phyloP scores from a whole-genome alignment of 2,113 vertebrate genomes.

The Lamprotornis superbus region DNA sequence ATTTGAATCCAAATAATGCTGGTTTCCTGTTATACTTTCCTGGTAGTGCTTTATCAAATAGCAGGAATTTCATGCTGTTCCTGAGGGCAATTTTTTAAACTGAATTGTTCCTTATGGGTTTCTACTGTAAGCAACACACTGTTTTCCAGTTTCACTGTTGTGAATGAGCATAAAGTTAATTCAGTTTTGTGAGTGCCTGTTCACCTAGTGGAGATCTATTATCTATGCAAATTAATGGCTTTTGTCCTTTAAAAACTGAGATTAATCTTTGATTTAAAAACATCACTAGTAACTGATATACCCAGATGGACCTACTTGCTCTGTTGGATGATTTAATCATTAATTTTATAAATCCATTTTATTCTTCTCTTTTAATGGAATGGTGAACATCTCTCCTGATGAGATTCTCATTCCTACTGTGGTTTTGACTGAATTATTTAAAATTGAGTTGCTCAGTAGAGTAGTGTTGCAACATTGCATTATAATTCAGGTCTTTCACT shows the following conservation, averaged over 20 bases:
- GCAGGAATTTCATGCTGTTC: not conserved
- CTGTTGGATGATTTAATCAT: not conserved
- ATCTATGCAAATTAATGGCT: not conserved
- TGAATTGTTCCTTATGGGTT: not conserved
- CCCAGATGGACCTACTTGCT: not conserved
- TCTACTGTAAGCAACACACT: not conserved
- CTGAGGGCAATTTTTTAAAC: not conserved
- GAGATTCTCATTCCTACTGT: not conserved
- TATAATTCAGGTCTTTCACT: not conserved
- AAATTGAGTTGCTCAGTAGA: not conserved
- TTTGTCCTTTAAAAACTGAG: not conserved
- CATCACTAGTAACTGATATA: not conserved
- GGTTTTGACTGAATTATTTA: not conserved
- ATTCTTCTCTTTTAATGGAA: not conserved
- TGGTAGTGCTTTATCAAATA: not conserved
- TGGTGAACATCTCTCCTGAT: not conserved
- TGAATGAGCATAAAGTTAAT: not conserved
- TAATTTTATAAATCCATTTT: not conserved
- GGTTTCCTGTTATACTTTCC: not conserved
- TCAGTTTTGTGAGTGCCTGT: not conserved
- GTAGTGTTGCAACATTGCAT: not conserved
- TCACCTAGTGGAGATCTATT: not conserved
- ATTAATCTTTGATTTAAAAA: not conserved
- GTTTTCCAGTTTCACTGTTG: not conserved
- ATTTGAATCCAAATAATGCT: not conserved